phyloP scores from a whole-genome alignment of 2,888 invertebrate species.

The Synergus laeviventris region DNA sequence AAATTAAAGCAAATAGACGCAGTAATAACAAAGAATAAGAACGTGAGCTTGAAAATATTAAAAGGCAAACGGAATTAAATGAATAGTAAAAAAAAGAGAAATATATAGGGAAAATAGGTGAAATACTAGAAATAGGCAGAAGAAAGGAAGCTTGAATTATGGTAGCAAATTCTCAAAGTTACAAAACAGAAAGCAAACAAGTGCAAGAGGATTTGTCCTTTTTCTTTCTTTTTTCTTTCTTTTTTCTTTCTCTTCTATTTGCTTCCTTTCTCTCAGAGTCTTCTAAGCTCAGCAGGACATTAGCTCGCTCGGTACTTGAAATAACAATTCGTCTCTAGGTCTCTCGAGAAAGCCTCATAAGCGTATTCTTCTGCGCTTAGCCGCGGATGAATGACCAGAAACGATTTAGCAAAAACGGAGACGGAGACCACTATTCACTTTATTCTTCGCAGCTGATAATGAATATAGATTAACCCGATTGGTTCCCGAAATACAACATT shows the following conservation, averaged over 20 bases:
- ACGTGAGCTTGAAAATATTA: neutral
- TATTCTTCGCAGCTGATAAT: conserved; percentile 38
- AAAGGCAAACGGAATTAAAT: neutral
- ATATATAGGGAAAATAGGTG: neutral
- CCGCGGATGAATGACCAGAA: conserved; percentile 22
- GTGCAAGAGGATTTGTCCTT: neutral
- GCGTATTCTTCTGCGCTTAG: conserved; percentile 17
- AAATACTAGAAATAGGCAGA: neutral
- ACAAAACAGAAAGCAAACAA: neutral
- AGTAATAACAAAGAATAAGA: neutral
- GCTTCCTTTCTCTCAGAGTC: neutral
- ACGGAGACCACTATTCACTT: neutral
- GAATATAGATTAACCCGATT: conserved; percentile 50
- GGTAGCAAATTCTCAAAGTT: neutral
- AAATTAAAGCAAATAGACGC: neutral
- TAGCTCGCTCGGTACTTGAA: conserved; percentile 1
- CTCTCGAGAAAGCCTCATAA: conserved; percentile 28
- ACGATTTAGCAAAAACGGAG: neutral
- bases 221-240: neutral
- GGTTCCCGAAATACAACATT: no score
- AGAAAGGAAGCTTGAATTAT: neutral
- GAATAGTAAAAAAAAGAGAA: neutral
- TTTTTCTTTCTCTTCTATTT: no score
- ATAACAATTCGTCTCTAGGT: neutral
- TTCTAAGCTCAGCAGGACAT: conserved; percentile 2